Evolutionary conservation across 2,888 invertebrate genomes (phyloP).

Genomic region (Deilephila elpenor): DNA sequence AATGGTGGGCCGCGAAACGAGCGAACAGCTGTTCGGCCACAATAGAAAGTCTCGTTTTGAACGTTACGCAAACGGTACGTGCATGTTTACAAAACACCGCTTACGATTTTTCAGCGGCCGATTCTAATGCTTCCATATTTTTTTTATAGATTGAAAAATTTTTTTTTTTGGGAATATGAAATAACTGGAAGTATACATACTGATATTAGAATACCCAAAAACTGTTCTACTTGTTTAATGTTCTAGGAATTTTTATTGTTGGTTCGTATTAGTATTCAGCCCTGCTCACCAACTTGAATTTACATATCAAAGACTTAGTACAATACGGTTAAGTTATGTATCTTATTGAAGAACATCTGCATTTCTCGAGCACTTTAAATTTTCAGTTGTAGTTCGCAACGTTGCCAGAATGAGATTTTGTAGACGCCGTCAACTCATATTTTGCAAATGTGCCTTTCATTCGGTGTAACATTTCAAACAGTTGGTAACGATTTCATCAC

Average conservation of each 20-base stretch:
- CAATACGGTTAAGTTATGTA: slow-evolving; percentile 7
- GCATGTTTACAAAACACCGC: slow-evolving; percentile 66
- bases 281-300: not conserved
- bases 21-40: slow-evolving; percentile 73
- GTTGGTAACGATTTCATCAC: slow-evolving; percentile 12
- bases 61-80: slow-evolving; percentile 68
- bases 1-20: slow-evolving; percentile 68
- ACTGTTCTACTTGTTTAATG: not conserved
- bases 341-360: not conserved
- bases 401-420: not conserved
- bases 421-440: not conserved
- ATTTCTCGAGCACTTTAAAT: not conserved
- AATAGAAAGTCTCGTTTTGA: slow-evolving; percentile 72
- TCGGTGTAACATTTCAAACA: slow-evolving; percentile 7
- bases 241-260: not conserved
- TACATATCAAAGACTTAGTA: slow-evolving; percentile 9
- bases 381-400: not conserved
- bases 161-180: no score
- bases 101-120: slow-evolving; percentile 38
- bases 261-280: not conserved
- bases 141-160: not conserved
- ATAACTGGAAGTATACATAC: no score
- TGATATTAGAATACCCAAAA: not conserved
- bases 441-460: slow-evolving; percentile 9
- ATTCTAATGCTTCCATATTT: slow-evolving; percentile 28